Base-by-base conservation (phyloP, 2,888 invertebrate genomes). In the Lepidocyrtinus sp. region DNA sequence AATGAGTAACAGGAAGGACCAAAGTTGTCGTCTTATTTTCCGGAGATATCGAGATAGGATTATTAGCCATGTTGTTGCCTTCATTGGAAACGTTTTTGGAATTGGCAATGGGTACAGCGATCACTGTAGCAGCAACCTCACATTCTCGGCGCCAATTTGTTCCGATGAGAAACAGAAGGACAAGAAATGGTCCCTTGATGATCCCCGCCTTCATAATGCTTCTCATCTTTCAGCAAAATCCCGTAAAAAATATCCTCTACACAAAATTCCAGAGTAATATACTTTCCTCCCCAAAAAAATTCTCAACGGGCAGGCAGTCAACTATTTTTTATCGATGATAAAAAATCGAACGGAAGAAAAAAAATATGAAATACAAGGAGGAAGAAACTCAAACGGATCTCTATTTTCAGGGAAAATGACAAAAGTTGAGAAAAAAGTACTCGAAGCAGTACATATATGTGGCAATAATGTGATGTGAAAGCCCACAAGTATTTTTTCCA, bases 401-500 rank as follows among this genome's bases (percentile, higher is more conserved):
- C 12, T 36, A 7, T 36, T 36, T 12, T 36, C 12, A 7, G 12
- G 12, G 36, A 12, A 12, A 36, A 36, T 36, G 36, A 36, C 36
- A 36, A 36, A 36, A 36, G 36, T 36, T 36, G 36, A 36, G 36
- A 36, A 7, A 36, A 12, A 5, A 36, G 36, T 12, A 36, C 5
- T 36, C 5, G 36, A 7, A 36, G 36, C 12, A 45, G 22, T 46
- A 68, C 24, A 68, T 24, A 62, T 68, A 36, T 55, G 68, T 75
- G 68, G 62, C 69, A 75, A 75, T 75, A 75, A 75, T 75, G 75
- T 75, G 68, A 75, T 69, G 75, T 75, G 75, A 75, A 75, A 75
- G 75, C 75, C 69, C 69, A 63, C 75, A 69, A 75, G 75, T 69
- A 62, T 75, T 75, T 67, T 59, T 59, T 26, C 55, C 36, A 67